Percentiles rank a stretch among this genome's conserved stretches.
Conservation (phyloP, 2,113 vertebrate species). For the Perccottus glenii region DNA sequence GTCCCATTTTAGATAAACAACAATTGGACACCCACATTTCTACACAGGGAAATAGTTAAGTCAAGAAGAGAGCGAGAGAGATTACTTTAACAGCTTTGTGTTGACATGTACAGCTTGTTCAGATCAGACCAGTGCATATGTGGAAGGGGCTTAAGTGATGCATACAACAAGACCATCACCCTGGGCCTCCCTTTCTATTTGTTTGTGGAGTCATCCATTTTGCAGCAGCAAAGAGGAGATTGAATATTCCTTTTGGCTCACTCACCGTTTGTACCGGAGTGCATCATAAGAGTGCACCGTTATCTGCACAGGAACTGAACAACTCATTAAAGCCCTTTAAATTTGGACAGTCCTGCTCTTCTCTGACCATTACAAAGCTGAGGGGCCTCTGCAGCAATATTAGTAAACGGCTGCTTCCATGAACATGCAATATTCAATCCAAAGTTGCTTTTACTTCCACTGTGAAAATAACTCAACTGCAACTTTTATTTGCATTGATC, state of each 20-base stretch:
- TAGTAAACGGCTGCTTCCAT: constrained; percentile 63
- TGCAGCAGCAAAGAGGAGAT: constrained; percentile 32
- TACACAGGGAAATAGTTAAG: too few species aligned
- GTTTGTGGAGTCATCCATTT: constrained; percentile 1
- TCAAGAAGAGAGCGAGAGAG: too few species aligned
- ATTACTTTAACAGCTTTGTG: too few species aligned
- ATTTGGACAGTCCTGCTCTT: constrained; percentile 21
- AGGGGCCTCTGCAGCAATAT: constrained; percentile 67
- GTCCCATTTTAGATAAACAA: too few species aligned
- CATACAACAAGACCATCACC: constrained; percentile 3
- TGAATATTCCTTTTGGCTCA: constrained; percentile 25
- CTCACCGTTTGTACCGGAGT: constrained; percentile 4
- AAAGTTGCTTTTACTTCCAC: constrained; percentile 76
- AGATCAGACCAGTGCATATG: not conserved
- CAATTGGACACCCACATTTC: too few species aligned
- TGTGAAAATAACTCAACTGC: constrained; percentile 66
- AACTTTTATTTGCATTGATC: constrained; percentile 42
- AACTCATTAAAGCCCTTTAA: constrained; percentile 64
- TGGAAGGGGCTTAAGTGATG: constrained; percentile 8
- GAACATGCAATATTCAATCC: constrained; percentile 76
- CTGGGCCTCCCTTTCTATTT: constrained; percentile 8
- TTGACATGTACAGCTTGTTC: not conserved
- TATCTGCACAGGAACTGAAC: constrained; percentile 31
- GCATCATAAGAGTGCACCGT: not conserved
- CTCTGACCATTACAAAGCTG: constrained; percentile 24